Conservation (phyloP, 2,113 vertebrate genomes). For the Fulica atra region DNA sequence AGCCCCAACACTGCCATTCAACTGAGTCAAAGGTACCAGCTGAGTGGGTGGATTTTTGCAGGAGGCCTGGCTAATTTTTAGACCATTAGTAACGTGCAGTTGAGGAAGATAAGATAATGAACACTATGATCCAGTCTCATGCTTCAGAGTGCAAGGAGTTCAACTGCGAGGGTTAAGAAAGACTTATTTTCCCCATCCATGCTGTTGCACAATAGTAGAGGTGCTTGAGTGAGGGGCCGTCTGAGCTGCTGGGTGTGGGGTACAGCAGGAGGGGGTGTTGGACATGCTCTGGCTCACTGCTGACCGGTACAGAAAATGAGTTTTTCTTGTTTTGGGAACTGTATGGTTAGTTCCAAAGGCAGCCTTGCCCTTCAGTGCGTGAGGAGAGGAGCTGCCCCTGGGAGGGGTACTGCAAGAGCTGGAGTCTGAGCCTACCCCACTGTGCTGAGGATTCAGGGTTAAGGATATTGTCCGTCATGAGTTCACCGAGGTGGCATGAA, state of each 20-base stretch:
- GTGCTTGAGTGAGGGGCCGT: constrained; percentile 4
- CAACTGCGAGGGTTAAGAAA: constrained; percentile 35
- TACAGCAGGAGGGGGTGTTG: neutral
- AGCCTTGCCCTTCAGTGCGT: neutral
- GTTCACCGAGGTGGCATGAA: neutral
- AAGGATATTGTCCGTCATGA: neutral
- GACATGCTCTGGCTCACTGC: neutral
- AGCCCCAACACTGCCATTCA: constrained; percentile 15
- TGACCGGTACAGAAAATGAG: neutral
- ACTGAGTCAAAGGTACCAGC: constrained; percentile 53
- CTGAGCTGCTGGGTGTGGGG: neutral
- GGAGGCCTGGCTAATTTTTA: constrained; percentile 64
- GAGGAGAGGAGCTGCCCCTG: too few relatives aligned
- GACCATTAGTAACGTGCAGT: constrained; percentile 59
- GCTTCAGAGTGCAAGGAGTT: constrained; percentile 45
- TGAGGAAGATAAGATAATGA: constrained; percentile 56
- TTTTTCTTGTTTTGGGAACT: neutral
- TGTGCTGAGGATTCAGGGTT: neutral
- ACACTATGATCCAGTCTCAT: constrained; percentile 27
- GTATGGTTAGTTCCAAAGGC: neutral
- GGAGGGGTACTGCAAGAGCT: neutral
- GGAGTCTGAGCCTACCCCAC: neutral
- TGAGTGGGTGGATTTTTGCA: constrained; percentile 55
- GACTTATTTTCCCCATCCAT: neutral
- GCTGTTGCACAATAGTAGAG: constrained; percentile 58